A percentile compares a stretch with the other conserved stretches of the same genome.
phyloP scores from a whole-genome alignment of 2,888 invertebrate genomes.

The Megamerina dolium region DNA sequence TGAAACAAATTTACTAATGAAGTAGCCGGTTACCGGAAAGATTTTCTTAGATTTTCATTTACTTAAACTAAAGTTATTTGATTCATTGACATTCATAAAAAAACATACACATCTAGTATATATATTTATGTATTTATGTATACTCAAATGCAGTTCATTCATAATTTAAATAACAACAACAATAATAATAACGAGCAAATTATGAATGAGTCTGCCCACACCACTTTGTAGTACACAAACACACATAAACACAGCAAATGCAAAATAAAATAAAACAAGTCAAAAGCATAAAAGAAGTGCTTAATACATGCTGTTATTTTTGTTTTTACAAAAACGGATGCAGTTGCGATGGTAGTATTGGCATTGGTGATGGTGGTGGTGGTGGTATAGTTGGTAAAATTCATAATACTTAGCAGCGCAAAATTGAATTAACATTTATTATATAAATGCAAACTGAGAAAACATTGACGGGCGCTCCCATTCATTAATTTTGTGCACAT shows the following conservation, averaged over 20 bases:
- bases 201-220: conserved; percentile 37
- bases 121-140: neutral
- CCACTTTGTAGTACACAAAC: too few species aligned
- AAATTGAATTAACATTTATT: too few species aligned
- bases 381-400: too few species aligned
- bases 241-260: conserved; percentile 8
- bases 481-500: conserved; percentile 28
- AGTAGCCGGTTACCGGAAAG: too few species aligned
- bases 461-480: conserved; percentile 27
- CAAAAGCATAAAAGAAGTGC: conserved; percentile 5
- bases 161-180: neutral
- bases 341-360: conserved; percentile 4
- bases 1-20: neutral
- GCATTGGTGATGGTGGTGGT: conserved; percentile 1
- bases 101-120: neutral
- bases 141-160: conserved; percentile 3
- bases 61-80: conserved; percentile 1
- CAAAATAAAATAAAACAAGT: conserved; percentile 4
- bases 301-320: neutral
- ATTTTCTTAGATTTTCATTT: too few species aligned
- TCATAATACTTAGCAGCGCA: too few species aligned
- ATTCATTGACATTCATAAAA: neutral
- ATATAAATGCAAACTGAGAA: too few species aligned
- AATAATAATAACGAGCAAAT: conserved; percentile 20
- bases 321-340: conserved; percentile 17